Evolutionary conservation across 2,888 invertebrate genomes (phyloP), one percentile per base, ranked within the genome.

Genomic region (Catocala nupta): DNA sequence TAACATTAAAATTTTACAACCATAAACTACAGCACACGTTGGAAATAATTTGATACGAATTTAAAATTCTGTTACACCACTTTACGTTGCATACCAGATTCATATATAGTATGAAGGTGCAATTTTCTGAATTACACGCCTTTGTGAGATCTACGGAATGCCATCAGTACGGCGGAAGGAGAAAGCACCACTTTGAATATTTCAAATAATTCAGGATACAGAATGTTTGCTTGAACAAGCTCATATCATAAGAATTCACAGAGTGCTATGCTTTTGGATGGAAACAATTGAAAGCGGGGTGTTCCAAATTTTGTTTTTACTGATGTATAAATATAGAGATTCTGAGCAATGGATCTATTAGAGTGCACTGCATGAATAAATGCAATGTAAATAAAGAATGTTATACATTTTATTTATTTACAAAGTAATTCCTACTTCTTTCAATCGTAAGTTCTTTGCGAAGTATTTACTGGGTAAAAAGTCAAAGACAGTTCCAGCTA

Each of bases 101-200:
- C 53, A 62, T 55, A 52, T 57, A 39, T 43, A 51, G 11, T 51
- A 61, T 25, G 55, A 54, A 68, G 69, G 68, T 73, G 80, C 77
- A 78, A 78, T 80, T 75, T 77, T 71, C 70, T 63, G 75, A 80
- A 78, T 80, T 73, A 75, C 71, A 62, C 67, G 62, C 72, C 71
- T 73, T 69, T 75, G 70, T 71, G 59, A 68, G 72, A 77, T 78
- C 65, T 68, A 55, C 55, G 54, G 59, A 68, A 62, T 68, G 48
- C 55, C 60, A 66, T 68, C 58, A 63, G 58, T 52, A 59, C 48
- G 50, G 54, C 47, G 49, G 55, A 67, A 55, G 13, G 59, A 63
- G 47, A 63, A 56, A 51, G 59, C 48, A 73, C 55, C 51, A 68
- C 57, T 63, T 71, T 67, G 65, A 77, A 75, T 77, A 69, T 77